Evolutionary conservation across 1,140 invertebrate genomes (phyloP).

Genomic region (Chlorops oryzae): DNA sequence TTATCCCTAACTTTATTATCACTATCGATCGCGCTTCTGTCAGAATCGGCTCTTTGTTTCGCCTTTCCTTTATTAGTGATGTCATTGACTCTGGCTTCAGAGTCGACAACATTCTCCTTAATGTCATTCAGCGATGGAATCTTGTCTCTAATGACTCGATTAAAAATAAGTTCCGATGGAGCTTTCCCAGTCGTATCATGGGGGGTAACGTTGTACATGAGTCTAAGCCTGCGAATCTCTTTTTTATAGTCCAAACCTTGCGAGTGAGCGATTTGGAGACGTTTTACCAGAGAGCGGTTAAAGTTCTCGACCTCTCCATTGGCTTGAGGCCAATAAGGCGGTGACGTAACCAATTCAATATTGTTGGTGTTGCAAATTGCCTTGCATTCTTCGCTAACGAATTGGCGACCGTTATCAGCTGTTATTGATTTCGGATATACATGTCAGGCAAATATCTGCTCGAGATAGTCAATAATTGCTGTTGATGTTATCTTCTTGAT

Average conservation of each 20-base stretch:
- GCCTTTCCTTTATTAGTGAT: not conserved
- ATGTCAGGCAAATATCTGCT: not conserved
- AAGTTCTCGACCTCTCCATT: not conserved
- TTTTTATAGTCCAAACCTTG: not conserved
- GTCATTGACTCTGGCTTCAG: not conserved
- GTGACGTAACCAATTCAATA: not conserved
- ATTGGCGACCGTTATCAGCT: not conserved
- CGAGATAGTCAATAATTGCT: not conserved
- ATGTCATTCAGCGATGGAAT: not conserved
- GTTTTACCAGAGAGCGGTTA: not conserved
- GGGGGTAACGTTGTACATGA: too few species aligned
- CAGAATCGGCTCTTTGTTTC: not conserved
- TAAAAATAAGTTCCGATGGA: not conserved
- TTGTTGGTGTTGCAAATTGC: not conserved
- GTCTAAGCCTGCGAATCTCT: not conserved
- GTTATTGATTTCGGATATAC: not conserved
- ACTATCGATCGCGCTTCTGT: not conserved
- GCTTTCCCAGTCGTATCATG: not conserved
- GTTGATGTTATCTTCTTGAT: conserved; percentile 17
- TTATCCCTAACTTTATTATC: not conserved
- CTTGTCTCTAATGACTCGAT: not conserved
- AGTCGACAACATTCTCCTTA: not conserved
- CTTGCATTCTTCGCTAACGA: too few species aligned
- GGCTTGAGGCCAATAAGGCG: not conserved
- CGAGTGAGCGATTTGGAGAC: not conserved